These are phyloP conservation scores for Siniperca chuatsi DNA, from an alignment of 2,113 vertebrate genomes.

Conservation along the genomic window DNA sequence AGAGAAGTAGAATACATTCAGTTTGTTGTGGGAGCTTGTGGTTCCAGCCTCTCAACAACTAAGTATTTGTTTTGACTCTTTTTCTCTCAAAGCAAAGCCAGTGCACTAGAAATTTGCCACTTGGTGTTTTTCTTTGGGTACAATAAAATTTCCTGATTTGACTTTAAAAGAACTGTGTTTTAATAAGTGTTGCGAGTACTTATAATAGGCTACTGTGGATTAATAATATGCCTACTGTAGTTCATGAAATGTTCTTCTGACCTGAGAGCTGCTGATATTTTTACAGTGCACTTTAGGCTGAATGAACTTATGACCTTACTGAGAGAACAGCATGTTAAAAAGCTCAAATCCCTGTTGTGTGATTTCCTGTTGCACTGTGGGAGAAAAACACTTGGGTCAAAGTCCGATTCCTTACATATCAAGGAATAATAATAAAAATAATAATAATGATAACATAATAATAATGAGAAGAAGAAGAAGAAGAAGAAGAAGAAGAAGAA, in stretches of 20 bases:
- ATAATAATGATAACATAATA: neutral
- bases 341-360: conserved; percentile 63
- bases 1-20: conserved; percentile 34
- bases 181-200: conserved; percentile 7
- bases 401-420: conserved; percentile 42
- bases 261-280: conserved; percentile 18
- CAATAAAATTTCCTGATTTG: conserved; percentile 4
- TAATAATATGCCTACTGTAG: conserved; percentile 2
- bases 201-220: conserved; percentile 15
- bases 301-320: conserved; percentile 54
- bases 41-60: conserved; percentile 2
- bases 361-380: conserved; percentile 68
- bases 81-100: neutral
- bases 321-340: conserved; percentile 62
- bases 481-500: too few relatives aligned
- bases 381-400: conserved; percentile 49
- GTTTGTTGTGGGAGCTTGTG: conserved; percentile 20
- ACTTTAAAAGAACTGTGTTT: conserved; percentile 11
- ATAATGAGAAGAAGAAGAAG: neutral
- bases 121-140: conserved; percentile 15
- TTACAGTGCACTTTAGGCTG: neutral
- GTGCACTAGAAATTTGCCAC: neutral
- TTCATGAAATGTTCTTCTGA: conserved; percentile 7
- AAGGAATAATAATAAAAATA: conserved; percentile 1
- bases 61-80: conserved; percentile 25